Percentiles rank a stretch among this genome's conserved stretches.
Conservation (phyloP, 2,113 vertebrate species). For the Oreotrochilus melanogaster region DNA sequence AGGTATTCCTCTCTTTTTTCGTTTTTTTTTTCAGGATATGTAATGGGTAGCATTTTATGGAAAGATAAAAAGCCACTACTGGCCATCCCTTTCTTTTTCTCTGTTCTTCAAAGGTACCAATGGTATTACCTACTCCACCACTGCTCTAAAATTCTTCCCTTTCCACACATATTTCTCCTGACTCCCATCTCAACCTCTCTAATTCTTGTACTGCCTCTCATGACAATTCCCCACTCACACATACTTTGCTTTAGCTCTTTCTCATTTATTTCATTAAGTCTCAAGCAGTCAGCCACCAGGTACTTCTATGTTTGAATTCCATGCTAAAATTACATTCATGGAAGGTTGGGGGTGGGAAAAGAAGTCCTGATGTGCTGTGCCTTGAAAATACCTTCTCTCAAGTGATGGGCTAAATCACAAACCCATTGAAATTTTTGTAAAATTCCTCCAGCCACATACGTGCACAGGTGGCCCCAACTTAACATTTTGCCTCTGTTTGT, state of each 20-base stretch:
- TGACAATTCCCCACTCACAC: not conserved
- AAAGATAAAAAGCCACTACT: not conserved
- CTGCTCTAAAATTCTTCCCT: not conserved
- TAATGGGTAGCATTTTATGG: not conserved
- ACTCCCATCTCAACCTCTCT: not conserved
- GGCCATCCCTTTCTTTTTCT: not conserved
- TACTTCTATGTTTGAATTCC: not conserved
- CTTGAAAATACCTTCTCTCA: not conserved
- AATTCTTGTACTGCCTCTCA: not conserved
- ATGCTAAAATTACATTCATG: not conserved
- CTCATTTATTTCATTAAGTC: not conserved
- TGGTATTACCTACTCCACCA: not conserved
- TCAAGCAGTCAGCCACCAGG: not conserved
- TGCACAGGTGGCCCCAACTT: fast-evolving
- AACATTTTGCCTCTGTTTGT: not conserved
- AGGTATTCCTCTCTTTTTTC: not conserved
- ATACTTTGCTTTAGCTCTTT: not conserved
- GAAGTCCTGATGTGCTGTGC: not conserved
- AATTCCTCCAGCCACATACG: not conserved
- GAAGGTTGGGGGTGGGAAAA: not conserved
- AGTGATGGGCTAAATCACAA: not conserved
- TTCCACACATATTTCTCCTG: not conserved
- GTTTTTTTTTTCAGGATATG: not conserved
- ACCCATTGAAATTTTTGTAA: not conserved
- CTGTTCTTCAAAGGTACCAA: fast-evolving